Conservation (phyloP, 2,797 vertebrate species). For the Sebastes vulpes region DNA sequence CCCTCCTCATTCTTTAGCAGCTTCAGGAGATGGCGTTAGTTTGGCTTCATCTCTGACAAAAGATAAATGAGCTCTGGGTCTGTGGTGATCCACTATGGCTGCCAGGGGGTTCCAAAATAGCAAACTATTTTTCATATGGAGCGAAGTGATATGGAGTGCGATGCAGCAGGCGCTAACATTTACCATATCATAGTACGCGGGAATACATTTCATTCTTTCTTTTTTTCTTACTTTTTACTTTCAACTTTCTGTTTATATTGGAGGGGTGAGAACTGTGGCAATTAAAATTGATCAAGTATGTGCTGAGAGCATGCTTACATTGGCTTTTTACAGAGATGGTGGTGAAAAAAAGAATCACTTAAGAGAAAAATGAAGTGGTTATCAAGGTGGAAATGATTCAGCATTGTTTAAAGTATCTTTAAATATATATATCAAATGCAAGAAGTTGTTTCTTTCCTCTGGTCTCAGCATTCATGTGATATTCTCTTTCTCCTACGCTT, state of each 20-base stretch:
- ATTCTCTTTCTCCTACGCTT: slow-evolving; percentile 44
- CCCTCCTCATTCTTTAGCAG: slow-evolving; percentile 96
- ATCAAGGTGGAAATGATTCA: slow-evolving; percentile 50
- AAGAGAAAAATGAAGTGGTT: slow-evolving; percentile 42
- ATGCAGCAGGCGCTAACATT: slow-evolving; percentile 95
- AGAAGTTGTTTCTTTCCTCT: slow-evolving; percentile 42
- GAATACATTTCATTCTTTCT: slow-evolving; percentile 90
- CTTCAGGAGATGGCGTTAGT: slow-evolving; percentile 95
- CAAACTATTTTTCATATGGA: slow-evolving; percentile 99
- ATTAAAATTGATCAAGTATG: slow-evolving; percentile 67
- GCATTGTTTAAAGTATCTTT: slow-evolving; percentile 47
- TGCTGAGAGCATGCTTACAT: slow-evolving; percentile 19
- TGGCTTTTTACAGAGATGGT: slow-evolving; percentile 15
- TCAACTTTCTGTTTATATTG: slow-evolving; percentile 76
- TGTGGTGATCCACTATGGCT: slow-evolving; percentile 97
- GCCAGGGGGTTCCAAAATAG: slow-evolving; percentile 99
- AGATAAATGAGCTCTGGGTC: slow-evolving; percentile 99
- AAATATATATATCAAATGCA: slow-evolving; percentile 34
- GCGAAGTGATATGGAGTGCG: slow-evolving; percentile 95
- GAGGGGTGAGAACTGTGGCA: slow-evolving; percentile 58
- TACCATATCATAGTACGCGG: slow-evolving; percentile 89
- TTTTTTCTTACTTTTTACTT: slow-evolving; percentile 81
- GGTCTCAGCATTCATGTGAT: slow-evolving; percentile 56
- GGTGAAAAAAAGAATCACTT: slow-evolving; percentile 1
- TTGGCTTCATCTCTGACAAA: slow-evolving; percentile 99